Base-by-base conservation (phyloP, 1,140 invertebrate species). In the Hermetia illucens region DNA sequence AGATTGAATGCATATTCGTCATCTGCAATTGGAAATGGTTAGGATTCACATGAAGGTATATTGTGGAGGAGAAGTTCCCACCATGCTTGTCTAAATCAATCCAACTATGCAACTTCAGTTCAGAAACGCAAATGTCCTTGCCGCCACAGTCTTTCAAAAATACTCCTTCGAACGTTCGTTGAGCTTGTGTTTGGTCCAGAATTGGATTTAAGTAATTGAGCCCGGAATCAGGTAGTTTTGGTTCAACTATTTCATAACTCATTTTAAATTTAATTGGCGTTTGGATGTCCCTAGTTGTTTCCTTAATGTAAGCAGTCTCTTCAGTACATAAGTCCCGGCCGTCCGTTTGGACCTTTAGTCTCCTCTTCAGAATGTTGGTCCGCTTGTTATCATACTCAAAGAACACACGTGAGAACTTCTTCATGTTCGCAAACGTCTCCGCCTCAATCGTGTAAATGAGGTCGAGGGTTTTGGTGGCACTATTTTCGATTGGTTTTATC, bases 121-220 rank as follows among this genome's bases (percentile, higher is more conserved):
- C 72, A 57, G 88, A 93, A 48, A 87, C 74, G 57, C 92, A 96
- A 17, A 86, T 68, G 49, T 91, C 86, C 54, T 95, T 87, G 1
- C 72, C 63, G 5, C 89, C 91, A 55, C 91, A 97, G 52, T 95
- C 87, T 62, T 93, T 94, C 36, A 89, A 74, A 65, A 97, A 94
- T 17, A 77, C 80, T 3, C 83, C 88, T 50, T 81, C 71, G 49
- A 93, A 92, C 4, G 77, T 65, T 45, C 78, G 77, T 8, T 75
- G 75, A 1, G 88, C 86, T 54, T 83, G 76, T 42, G 84, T 83
- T 45, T 87, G 79, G 62, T 94, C 91, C 10, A 94, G 61, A 36
- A 94, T 90, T 0, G 91, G 89, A 44, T 58, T 58, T 46, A 81
- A 84, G 25, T 77, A 68, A 39, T 80, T 78, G 17, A 92, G 75